Evolutionary conservation across 2,113 vertebrate genomes (phyloP).

Genomic region (Chlorodrepanis virens): DNA sequence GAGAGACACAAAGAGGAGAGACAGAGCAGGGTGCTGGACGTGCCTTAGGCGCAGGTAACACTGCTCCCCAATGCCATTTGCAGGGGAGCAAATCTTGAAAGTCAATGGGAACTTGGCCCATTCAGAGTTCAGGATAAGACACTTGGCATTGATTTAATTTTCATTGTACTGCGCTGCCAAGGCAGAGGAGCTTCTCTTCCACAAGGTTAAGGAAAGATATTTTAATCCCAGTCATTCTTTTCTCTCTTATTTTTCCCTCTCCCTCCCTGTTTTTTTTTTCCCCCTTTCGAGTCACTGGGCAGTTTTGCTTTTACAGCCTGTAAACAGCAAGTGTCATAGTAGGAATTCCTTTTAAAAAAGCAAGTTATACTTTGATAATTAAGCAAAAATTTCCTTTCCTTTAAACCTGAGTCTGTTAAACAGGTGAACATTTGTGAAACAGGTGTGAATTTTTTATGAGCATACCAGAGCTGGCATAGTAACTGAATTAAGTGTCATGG

Average conservation of each 20-base stretch:
- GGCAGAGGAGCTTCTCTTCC: not conserved
- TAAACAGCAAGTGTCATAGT: not conserved
- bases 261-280: fast-evolving
- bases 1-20: conserved; percentile 45
- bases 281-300: not conserved
- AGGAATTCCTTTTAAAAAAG: not conserved
- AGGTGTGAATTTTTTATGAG: conserved; percentile 3
- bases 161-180: conserved; percentile 8
- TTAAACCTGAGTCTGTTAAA: not conserved
- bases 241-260: too few species aligned
- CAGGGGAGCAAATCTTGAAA: conserved; percentile 47
- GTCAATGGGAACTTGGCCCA: conserved; percentile 45
- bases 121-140: conserved; percentile 34
- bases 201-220: not conserved
- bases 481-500: not conserved
- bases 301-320: not conserved
- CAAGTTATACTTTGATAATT: not conserved
- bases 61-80: conserved; percentile 17
- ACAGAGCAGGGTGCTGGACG: not conserved
- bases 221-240: not conserved
- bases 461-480: not conserved
- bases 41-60: conserved; percentile 5
- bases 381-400: not conserved
- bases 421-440: not conserved
- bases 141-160: conserved; percentile 53